Evolutionary conservation across 2,797 vertebrate genomes (phyloP).

Genomic region (Rhynchotus rufescens): DNA sequence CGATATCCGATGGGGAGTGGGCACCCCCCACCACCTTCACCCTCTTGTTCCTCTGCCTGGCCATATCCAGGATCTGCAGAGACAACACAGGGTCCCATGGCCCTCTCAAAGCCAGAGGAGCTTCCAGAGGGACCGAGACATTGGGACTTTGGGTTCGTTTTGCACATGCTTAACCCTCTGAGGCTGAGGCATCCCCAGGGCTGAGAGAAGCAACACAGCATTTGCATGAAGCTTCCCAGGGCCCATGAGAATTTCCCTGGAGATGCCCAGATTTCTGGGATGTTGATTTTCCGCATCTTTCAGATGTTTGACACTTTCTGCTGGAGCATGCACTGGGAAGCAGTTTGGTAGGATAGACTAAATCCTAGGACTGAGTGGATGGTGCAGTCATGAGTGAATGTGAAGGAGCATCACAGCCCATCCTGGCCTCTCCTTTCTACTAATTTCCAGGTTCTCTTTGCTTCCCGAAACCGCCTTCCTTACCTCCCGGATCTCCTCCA

Average conservation of each 20-base stretch:
- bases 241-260: background rate
- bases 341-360: background rate
- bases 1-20: conserved; percentile 80
- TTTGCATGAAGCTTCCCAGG: background rate
- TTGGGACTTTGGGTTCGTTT: background rate
- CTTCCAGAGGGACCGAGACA: background rate
- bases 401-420: background rate
- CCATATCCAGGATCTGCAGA: conserved; percentile 77
- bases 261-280: background rate
- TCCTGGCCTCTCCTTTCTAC: background rate
- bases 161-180: background rate
- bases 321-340: background rate
- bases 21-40: conserved; percentile 80
- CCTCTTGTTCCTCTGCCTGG: conserved; percentile 74
- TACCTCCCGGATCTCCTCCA: conserved; percentile 80
- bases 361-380: background rate
- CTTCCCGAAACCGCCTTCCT: background rate
- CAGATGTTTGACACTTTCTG: background rate
- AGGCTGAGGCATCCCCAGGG: background rate
- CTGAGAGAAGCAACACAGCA: background rate
- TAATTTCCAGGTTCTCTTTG: background rate
- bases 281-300: background rate
- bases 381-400: background rate
- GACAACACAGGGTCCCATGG: background rate
- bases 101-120: background rate